phyloP scores from a whole-genome alignment of 2,888 invertebrate genomes.

The Tetragonula carbonaria region DNA sequence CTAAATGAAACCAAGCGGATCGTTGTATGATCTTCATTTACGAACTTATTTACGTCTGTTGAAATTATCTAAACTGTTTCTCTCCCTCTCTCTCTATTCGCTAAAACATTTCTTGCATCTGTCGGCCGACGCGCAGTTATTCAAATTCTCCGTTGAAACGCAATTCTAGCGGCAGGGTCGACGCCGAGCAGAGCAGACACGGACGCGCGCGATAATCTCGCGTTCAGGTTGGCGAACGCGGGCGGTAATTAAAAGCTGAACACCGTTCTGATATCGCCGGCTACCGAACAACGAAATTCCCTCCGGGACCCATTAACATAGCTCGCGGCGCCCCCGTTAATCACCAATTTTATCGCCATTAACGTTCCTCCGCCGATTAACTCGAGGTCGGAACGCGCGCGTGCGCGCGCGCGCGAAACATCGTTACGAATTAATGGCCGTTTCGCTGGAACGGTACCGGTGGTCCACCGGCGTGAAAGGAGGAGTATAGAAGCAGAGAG shows the following conservation, averaged over 20 bases:
- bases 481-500: too few relatives aligned
- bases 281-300: constrained; percentile 47
- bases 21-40: too few relatives aligned
- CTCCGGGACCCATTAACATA: constrained; percentile 53
- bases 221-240: constrained; percentile 20
- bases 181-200: constrained; percentile 27
- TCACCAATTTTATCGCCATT: constrained; percentile 60
- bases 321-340: constrained; percentile 49
- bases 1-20: too few relatives aligned
- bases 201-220: constrained; percentile 33
- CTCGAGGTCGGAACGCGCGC: constrained; percentile 29
- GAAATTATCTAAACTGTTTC: too few relatives aligned
- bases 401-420: constrained; percentile 40
- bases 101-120: background rate
- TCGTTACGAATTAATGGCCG: constrained; percentile 61
- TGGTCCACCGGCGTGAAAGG: constrained; percentile 42
- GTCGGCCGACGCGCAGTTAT: background rate
- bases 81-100: too few relatives aligned
- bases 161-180: background rate
- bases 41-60: too few relatives aligned
- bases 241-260: constrained; percentile 55
- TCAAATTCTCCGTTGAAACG: background rate
- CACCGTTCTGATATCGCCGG: constrained; percentile 40
- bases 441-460: constrained; percentile 53
- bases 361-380: constrained; percentile 55